phyloP scores from a whole-genome alignment of 30 jellyfish, hydroid and myxozoan genomes.

The Chrysaora quinquecirrha region DNA sequence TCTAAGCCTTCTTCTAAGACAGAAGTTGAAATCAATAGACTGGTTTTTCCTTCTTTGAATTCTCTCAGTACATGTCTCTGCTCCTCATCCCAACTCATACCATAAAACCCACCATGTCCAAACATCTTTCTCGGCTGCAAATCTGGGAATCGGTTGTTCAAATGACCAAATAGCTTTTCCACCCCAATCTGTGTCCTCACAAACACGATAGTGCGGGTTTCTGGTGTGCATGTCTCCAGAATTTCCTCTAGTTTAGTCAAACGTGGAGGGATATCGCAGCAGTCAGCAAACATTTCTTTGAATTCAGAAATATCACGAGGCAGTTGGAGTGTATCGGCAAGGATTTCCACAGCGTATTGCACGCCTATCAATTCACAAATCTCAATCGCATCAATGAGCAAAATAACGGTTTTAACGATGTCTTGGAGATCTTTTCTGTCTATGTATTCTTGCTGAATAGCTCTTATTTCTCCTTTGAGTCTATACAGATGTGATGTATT shows the following conservation, averaged over 20 bases:
- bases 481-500: constrained; percentile 16
- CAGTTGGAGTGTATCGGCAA: constrained; percentile 10
- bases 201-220: constrained; percentile 57
- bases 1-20: constrained; percentile 92
- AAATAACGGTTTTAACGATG: neutral
- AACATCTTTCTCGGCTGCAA: constrained; percentile 53
- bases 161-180: constrained; percentile 6
- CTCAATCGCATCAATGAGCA: constrained; percentile 64
- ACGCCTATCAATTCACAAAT: constrained; percentile 71
- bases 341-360: constrained; percentile 31
- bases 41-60: constrained; percentile 60
- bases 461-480: constrained; percentile 64
- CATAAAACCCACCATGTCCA: constrained; percentile 88
- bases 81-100: constrained; percentile 87
- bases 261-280: constrained; percentile 21
- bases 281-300: neutral
- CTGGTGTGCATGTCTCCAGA: constrained; percentile 15
- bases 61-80: constrained; percentile 60
- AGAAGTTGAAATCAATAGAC: constrained; percentile 74
- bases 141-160: constrained; percentile 34
- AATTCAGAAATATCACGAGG: neutral
- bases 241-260: constrained; percentile 22
- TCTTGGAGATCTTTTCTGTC: constrained; percentile 2
- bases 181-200: constrained; percentile 64
- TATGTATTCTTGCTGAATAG: constrained; percentile 55